Base-by-base conservation (phyloP, 1,140 invertebrate genomes). In the Orchesella cincta region DNA sequence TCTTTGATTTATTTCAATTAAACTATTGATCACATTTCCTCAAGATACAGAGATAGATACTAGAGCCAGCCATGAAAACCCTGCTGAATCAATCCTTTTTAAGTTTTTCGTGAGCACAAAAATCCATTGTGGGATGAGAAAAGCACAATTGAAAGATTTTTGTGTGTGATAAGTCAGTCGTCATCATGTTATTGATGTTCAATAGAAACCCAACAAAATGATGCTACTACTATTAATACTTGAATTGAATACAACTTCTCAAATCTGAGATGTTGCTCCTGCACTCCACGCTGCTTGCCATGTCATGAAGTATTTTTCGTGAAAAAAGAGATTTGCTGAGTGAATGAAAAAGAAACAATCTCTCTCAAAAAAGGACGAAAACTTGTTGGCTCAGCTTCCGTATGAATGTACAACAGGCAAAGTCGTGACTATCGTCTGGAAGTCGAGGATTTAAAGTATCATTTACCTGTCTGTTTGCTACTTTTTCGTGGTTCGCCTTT, bases 381-480 rank as follows among this genome's bases (percentile, higher is more conserved):
- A 57, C 54, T 57, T 57, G 54, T 57, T 57, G 14, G 14, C 54
- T 67, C 12, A 33, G 62, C 62, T 67, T 67, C 62, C 62, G 62
- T 67, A 67, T 12, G 62, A 8, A 67, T 12, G 23, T n/a, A 23
- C 5, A n/a, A 57, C 3, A 26, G 23, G 23, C 8, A 57, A 67
- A 67, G 62, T 67, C 62, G 62, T 67, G 62, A 67, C 62, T 14
- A 33, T 67, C 62, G 8, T 31, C 62, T 67, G 62, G 62, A 67
- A 29, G 26, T n/a, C 12, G 62, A 67, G 62, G 62, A 67, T 67
- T 31, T 67, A 31, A 31, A 16, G 62, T 67, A 67, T 67, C 62
- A 67, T 67, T 67, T 67, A 67, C 62, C 31, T 67, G 62, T 67
- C 62, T 67, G 62, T 67, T 67, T 67, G 33, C 62, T 33, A 33